Evolutionary conservation across 1,140 invertebrate species (phyloP), one percentile per base, ranked within the genome.

Genomic region (Calephelis virginiensis): DNA sequence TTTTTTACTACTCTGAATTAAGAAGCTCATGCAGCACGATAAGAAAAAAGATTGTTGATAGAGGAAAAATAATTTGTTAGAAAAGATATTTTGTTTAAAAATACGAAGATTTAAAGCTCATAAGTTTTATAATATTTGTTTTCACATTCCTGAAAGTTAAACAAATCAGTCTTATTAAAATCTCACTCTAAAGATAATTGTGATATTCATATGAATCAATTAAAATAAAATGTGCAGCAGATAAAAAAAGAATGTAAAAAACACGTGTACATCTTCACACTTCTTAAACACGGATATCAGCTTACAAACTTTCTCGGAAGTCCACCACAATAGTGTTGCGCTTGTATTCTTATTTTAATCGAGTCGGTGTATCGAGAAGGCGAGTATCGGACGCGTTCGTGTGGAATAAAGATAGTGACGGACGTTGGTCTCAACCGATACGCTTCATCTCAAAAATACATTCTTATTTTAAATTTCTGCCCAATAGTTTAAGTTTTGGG

Each of bases 261-360:
- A 28, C 72, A 78, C 56, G 67, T 74, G 66, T 74, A 71, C 45
- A 69, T 66, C 63, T 75, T 71, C 67, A 75, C 60, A 76, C 61
- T 63, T 69, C 70, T 71, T 65, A 67, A 69, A 66, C 71, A 64
- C 65, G 63, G 62, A 49, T 75, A 76, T 82, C 78, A 63, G 60
- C 63, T 80, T 75, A 68, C 74, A 72, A 71, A 72, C 71, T 76
- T 81, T 78, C 80, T 76, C 66, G 73, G 75, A 86, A 83, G 77
- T 70, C 43, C 71, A 68, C 67, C 69, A 67, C 83, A 85, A 81
- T 83, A 85, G 82, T 82, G 86, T 78, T 82, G 81, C 71, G 74
- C 78, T 80, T 70, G 71, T 79, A 81, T 84, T 90, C 86, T 88
- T 90, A 90, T 90, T 89, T 82, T 84, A 85, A 85, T 86, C 83